Evolutionary conservation across 2,113 vertebrate species (phyloP).

Genomic region (Anolis sagrei): DNA sequence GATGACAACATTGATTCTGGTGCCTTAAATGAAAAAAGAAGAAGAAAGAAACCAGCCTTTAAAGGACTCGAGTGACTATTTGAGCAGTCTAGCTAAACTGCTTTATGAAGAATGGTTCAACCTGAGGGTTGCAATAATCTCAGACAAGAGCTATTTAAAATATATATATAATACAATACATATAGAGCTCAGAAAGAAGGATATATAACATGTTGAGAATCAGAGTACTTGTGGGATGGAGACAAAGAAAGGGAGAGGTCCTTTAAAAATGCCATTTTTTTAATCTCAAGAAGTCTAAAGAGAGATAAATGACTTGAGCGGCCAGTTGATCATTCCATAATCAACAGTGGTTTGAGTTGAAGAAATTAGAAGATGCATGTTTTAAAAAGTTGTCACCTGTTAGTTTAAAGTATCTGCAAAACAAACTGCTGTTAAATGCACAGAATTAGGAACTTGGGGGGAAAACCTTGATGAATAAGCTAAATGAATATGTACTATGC

Average conservation of each 20-base stretch:
- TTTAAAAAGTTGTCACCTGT: neutral
- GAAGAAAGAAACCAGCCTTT: neutral
- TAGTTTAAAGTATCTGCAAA: neutral
- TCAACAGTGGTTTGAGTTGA: neutral
- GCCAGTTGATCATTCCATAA: neutral
- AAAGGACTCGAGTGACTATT: neutral
- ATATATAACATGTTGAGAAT: neutral
- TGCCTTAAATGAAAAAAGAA: neutral
- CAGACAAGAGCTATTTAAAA: neutral
- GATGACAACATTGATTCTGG: neutral
- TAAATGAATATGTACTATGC: too few relatives aligned
- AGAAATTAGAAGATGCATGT: neutral
- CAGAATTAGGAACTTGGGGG: too few relatives aligned
- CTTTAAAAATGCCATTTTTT: neutral
- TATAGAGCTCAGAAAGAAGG: neutral
- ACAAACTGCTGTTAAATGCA: neutral
- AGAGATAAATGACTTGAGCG: neutral
- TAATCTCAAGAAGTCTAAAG: neutral
- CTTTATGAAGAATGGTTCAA: neutral
- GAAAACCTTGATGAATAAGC: neutral
- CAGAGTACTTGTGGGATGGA: neutral
- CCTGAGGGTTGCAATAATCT: neutral
- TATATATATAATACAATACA: neutral
- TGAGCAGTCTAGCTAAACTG: neutral
- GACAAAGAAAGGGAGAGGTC: neutral